These are phyloP conservation scores for Cranoglanis bouderius DNA, from an alignment of 2,113 vertebrate genomes.

Conservation along the genomic window DNA sequence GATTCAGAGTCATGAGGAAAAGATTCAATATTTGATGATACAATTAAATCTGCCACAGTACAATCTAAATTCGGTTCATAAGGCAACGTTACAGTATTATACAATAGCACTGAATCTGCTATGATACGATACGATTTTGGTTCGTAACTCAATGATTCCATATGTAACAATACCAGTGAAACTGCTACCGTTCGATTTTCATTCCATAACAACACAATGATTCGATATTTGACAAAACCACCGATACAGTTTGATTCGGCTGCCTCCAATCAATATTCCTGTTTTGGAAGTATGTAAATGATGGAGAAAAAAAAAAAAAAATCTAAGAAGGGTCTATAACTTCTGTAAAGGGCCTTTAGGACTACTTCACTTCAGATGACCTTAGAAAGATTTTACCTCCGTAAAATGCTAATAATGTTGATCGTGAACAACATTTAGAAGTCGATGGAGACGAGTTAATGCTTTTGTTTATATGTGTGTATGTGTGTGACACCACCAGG, in stretches of 20 bases:
- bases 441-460: neutral
- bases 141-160: neutral
- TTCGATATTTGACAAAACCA: neutral
- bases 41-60: too few species aligned
- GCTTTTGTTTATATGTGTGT: neutral
- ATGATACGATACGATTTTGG: too few species aligned
- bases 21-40: neutral
- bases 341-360: neutral
- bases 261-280: neutral
- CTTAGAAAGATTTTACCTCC: neutral
- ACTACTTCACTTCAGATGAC: neutral
- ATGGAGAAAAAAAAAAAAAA: neutral
- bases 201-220: neutral
- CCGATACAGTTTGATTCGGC: neutral
- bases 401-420: neutral
- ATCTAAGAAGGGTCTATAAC: neutral
- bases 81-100: too few species aligned
- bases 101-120: too few species aligned
- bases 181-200: too few species aligned
- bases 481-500: neutral
- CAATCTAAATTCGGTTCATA: too few species aligned
- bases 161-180: neutral
- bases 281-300: neutral
- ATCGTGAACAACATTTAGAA: neutral
- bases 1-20: neutral